Evolutionary conservation across 2,113 vertebrate species (phyloP).

Genomic region (Carassius carassius): DNA sequence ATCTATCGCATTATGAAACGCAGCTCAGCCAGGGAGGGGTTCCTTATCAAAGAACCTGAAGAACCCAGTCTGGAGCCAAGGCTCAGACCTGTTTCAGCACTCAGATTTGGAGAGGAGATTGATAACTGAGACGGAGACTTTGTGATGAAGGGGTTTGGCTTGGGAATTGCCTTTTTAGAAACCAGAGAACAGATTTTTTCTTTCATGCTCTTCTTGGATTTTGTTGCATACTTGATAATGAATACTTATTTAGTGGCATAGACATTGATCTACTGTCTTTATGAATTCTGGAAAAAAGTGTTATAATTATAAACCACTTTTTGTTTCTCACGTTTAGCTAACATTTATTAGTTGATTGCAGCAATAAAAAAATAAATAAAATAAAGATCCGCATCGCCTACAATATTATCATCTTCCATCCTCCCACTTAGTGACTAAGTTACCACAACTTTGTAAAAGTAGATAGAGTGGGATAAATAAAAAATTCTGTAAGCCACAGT

Average conservation of each 20-base stretch:
- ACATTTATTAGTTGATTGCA: neutral
- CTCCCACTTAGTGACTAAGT: slow-evolving; percentile 1
- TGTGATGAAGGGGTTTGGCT: slow-evolving; percentile 36
- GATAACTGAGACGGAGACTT: slow-evolving; percentile 9
- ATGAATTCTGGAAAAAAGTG: neutral
- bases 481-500: neutral
- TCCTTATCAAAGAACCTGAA: slow-evolving; percentile 43
- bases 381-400: neutral
- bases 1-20: slow-evolving; percentile 48
- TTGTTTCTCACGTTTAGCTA: neutral
- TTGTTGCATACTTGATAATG: slow-evolving; percentile 8
- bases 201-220: neutral
- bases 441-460: neutral
- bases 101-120: neutral
- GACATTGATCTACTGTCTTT: neutral
- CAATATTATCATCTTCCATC: neutral
- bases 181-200: neutral
- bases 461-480: neutral
- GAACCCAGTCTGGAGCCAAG: slow-evolving; percentile 49
- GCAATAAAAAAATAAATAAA: neutral
- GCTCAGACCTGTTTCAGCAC: slow-evolving; percentile 23
- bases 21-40: slow-evolving; percentile 52
- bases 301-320: neutral
- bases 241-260: neutral
- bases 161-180: slow-evolving; percentile 17